These are phyloP conservation scores for Fundulus diaphanus DNA, from an alignment of 2,797 vertebrate species.

Conservation along the genomic window DNA sequence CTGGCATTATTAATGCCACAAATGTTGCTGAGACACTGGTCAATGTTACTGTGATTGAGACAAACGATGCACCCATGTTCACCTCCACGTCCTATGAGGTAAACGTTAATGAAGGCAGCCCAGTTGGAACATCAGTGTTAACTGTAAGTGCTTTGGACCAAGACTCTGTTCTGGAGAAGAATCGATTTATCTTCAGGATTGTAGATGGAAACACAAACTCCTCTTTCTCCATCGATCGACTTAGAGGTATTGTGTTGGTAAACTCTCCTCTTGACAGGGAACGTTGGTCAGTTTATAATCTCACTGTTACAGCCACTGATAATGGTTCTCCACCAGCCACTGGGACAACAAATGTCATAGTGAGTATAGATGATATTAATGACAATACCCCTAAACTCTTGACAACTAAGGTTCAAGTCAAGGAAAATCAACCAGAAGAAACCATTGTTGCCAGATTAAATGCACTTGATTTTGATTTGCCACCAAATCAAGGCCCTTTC, in stretches of 20 bases:
- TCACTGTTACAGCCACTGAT: slow-evolving; percentile 78
- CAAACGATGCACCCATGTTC: slow-evolving; percentile 79
- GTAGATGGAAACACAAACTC: slow-evolving; percentile 74
- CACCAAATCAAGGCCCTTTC: slow-evolving; percentile 82
- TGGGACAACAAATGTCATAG: slow-evolving; percentile 72
- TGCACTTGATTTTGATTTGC: slow-evolving; percentile 77
- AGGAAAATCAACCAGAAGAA: slow-evolving; percentile 81
- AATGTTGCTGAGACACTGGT: slow-evolving; percentile 78
- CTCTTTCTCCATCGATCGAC: slow-evolving; percentile 76
- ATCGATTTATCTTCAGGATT: slow-evolving; percentile 74
- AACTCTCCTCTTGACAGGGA: slow-evolving; percentile 80
- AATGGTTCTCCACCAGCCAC: slow-evolving; percentile 77
- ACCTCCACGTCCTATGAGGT: slow-evolving; percentile 50
- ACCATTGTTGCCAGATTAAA: slow-evolving; percentile 74
- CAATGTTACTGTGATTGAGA: slow-evolving; percentile 75
- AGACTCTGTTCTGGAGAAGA: slow-evolving; percentile 77
- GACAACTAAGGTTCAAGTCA: slow-evolving; percentile 66
- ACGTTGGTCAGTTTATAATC: slow-evolving; percentile 76
- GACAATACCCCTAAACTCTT: slow-evolving; percentile 80
- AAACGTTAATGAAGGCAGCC: slow-evolving; percentile 71
- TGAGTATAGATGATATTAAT: slow-evolving; percentile 78
- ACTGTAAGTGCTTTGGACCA: slow-evolving; percentile 76
- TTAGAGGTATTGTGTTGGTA: slow-evolving; percentile 75
- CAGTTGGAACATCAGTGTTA: slow-evolving; percentile 62
- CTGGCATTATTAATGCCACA: slow-evolving; percentile 75